Percentiles rank a stretch among this genome's conserved stretches.
phyloP scores from a whole-genome alignment of 2,797 vertebrate species.

The Falco rusticolus region DNA sequence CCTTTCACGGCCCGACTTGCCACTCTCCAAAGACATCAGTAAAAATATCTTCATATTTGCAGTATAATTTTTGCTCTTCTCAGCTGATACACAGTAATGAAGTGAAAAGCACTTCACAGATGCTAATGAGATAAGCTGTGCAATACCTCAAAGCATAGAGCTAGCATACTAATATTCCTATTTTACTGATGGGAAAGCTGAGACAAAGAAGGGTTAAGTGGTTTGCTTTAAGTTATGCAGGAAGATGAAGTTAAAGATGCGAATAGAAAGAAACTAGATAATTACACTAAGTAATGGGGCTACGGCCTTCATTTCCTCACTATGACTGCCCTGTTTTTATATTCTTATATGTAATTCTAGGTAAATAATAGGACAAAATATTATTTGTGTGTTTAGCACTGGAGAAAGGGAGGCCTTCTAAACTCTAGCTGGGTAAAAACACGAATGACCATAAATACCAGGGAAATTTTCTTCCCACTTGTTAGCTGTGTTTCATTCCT shows the following conservation, averaged over 20 bases:
- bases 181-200: background rate
- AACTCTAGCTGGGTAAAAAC: background rate
- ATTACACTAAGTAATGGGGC: background rate
- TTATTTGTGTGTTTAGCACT: background rate
- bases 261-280: background rate
- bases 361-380: background rate
- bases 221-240: background rate
- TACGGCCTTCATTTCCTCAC: background rate
- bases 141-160: background rate
- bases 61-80: background rate
- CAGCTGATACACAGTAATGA: background rate
- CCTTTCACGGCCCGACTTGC: background rate
- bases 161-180: background rate
- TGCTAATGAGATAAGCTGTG: background rate
- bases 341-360: background rate
- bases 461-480: background rate
- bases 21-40: background rate
- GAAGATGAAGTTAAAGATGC: background rate
- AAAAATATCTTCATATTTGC: background rate
- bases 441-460: accelerated
- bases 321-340: background rate
- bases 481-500: background rate
- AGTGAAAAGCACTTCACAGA: background rate
- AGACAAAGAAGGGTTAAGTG: background rate
- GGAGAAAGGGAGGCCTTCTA: background rate